Percentiles rank a stretch among this genome's conserved stretches.
Conservation (phyloP, 2,888 invertebrate species). For the Fragum sueziense region DNA sequence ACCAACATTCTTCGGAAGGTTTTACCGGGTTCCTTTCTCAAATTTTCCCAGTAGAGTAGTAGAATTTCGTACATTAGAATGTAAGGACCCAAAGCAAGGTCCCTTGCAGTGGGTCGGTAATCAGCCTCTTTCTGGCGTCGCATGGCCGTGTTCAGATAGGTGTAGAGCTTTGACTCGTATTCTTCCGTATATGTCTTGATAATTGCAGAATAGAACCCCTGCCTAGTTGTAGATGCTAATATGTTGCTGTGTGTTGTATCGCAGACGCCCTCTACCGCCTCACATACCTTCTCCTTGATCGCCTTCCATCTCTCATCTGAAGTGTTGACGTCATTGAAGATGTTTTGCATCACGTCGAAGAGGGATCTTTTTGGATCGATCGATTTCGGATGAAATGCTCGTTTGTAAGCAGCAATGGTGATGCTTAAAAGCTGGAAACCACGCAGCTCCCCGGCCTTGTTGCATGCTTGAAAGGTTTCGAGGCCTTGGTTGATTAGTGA, state of each 20-base stretch:
- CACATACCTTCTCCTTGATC: slow-evolving; percentile 52
- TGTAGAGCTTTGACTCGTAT: slow-evolving; percentile 44
- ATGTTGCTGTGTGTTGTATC: slow-evolving; percentile 30
- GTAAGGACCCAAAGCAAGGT: slow-evolving; percentile 62
- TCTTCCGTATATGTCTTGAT: slow-evolving; percentile 57
- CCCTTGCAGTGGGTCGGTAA: slow-evolving; percentile 57
- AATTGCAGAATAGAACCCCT: slow-evolving; percentile 49
- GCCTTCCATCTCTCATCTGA: slow-evolving; percentile 48
- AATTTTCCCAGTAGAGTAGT: slow-evolving; percentile 48
- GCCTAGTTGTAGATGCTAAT: slow-evolving; percentile 27
- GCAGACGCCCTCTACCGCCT: slow-evolving; percentile 47
- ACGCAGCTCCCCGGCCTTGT: slow-evolving; percentile 17
- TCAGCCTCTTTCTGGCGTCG: slow-evolving; percentile 43
- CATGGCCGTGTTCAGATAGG: slow-evolving; percentile 53
- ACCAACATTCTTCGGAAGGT: slow-evolving; percentile 58
- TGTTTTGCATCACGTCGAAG: slow-evolving; percentile 39
- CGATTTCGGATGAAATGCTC: slow-evolving; percentile 50
- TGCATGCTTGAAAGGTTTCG: slow-evolving; percentile 41
- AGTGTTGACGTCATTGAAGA: slow-evolving; percentile 42
- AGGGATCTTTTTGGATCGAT: slow-evolving; percentile 48
- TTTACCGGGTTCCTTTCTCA: slow-evolving; percentile 36
- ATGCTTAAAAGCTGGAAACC: slow-evolving; percentile 49
- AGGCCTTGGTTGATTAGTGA: slow-evolving; percentile 13
- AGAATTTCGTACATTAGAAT: slow-evolving; percentile 56
- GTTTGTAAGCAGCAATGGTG: slow-evolving; percentile 58